Evolutionary conservation across 2,797 vertebrate genomes (phyloP), one percentile per base, ranked within the genome.

Genomic region (Crenuchus spilurus): DNA sequence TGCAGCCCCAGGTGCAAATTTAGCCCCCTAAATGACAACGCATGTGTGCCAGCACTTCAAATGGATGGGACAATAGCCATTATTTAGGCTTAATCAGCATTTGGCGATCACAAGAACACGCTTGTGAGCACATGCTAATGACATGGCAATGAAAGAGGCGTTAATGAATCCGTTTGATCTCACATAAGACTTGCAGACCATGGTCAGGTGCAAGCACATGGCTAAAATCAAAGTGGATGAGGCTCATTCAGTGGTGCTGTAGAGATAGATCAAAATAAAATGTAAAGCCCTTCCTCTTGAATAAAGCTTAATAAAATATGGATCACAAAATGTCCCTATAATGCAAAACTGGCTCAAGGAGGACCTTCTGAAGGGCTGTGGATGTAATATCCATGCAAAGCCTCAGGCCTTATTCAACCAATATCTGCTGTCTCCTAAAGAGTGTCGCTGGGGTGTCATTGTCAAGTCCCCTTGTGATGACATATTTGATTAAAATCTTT

Each of bases 1-100:
- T 16, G 51, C 22, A 81, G 85, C 81, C 88, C 73, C 91, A 91
- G 88, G 91, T 89, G 90, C 85, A 85, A 76, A 64, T 84, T 86
- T 63, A 84, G 79, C 80, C 74, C 75, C 46, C 65, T 78, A 90
- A 91, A 87, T 90, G 82, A 87, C 77, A 84, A 80, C 78, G 82
- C 81, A 68, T 74, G 78, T 9, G 44, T 82, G 90, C 89, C 87
- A 90, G 77, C 68, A 72, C 72, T 75, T 73, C 73, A 49, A 73
- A 75, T 48, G 31, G 72, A 81, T 69, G 54, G 26, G 81, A 74
- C 81, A 80, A 84, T 82, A 63, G 44, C 72, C 65, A 68, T 73
- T 77, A 84, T 79, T 76, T 71, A 74, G 78, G 77, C 73, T 80
- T 79, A 85, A 90, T 80, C 78, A 80, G 65, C 76, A 80, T 83